Percentiles rank a stretch among this genome's conserved stretches.
phyloP scores from a whole-genome alignment of 2,113 vertebrate species.

The Cyanistes caeruleus region DNA sequence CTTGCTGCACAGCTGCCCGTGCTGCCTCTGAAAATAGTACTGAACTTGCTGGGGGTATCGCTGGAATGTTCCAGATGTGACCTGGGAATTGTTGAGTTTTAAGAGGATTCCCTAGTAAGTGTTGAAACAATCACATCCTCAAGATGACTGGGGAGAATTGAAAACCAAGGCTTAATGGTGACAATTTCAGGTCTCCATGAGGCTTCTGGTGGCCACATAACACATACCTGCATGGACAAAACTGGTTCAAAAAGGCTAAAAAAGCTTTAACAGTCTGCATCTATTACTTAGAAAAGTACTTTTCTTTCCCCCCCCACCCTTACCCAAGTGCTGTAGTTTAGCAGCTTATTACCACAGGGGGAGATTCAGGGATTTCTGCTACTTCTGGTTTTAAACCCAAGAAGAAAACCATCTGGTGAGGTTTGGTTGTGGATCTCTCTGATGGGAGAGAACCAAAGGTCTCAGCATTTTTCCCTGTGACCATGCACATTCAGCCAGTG shows the following conservation, averaged over 20 bases:
- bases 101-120: neutral
- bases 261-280: neutral
- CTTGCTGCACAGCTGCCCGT: neutral
- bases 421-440: neutral
- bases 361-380: neutral
- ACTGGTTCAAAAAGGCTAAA: neutral
- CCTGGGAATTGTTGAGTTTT: neutral
- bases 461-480: neutral
- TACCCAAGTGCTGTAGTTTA: neutral
- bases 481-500: neutral
- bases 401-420: neutral
- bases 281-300: neutral
- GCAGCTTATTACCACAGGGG: neutral
- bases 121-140: neutral
- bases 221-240: neutral
- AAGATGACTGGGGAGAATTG: neutral
- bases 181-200: neutral
- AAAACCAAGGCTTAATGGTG: neutral
- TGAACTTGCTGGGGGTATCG: neutral
- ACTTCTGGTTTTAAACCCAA: neutral
- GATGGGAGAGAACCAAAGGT: neutral
- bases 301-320: rapidly evolving
- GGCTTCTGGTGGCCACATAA: neutral
- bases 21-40: neutral
- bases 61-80: neutral